phyloP scores from a whole-genome alignment of 92 coral and sea anemone genomes.

The Epizoanthus stellaris region DNA sequence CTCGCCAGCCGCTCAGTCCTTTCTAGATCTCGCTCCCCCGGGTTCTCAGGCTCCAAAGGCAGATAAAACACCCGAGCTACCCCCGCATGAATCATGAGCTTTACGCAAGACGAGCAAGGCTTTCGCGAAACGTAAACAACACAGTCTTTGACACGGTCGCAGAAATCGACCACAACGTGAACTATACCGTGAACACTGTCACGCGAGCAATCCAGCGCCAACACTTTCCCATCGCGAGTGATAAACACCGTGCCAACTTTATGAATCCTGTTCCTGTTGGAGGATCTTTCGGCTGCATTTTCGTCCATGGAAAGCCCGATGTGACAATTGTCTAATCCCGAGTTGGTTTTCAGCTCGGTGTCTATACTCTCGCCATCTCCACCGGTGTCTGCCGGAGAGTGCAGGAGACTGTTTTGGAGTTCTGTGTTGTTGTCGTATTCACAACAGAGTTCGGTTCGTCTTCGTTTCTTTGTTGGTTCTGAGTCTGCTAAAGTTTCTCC shows the following conservation, averaged over 20 bases:
- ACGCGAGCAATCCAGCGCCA: conserved; percentile 78
- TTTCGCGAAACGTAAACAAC: conserved; percentile 80
- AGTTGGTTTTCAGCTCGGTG: neutral
- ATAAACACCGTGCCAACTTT: conserved; percentile 88
- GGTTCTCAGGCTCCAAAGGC: conserved; percentile 84
- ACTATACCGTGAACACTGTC: conserved; percentile 75
- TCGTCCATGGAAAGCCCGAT: neutral
- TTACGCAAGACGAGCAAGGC: conserved; percentile 84
- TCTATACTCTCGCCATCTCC: neutral
- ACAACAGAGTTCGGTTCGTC: neutral
- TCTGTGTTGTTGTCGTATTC: neutral
- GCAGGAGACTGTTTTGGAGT: neutral
- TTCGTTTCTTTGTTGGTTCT: conserved; percentile 18
- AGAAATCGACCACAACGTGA: conserved; percentile 61
- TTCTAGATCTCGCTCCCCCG: conserved; percentile 48
- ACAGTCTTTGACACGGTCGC: conserved; percentile 61
- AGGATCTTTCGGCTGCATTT: neutral
- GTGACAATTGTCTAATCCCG: neutral
- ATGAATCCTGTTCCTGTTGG: conserved; percentile 1
- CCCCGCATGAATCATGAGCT: conserved; percentile 76
- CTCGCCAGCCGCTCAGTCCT: conserved; percentile 60
- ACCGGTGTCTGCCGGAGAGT: neutral
- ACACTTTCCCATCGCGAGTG: conserved; percentile 58
- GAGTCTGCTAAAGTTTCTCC: neutral
- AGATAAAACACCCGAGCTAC: conserved; percentile 77